Percentiles rank a stretch among this genome's conserved stretches.
phyloP scores from a whole-genome alignment of 2,797 vertebrate genomes.

The Synaphobranchus kaupii region DNA sequence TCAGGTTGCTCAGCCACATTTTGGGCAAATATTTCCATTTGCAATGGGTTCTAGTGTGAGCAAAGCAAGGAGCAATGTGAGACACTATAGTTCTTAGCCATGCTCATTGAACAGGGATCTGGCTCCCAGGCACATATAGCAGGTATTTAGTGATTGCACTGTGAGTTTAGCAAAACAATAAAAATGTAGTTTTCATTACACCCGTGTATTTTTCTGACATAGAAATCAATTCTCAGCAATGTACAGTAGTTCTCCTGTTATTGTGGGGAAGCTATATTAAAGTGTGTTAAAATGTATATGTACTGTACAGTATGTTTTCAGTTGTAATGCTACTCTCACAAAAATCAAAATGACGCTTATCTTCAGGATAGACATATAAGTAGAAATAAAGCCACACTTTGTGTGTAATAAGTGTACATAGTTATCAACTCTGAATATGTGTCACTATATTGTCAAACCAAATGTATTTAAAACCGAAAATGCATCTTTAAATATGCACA shows the following conservation, averaged over 20 bases:
- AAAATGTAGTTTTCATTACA: not conserved
- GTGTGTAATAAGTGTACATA: not conserved
- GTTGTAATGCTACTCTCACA: not conserved
- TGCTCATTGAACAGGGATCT: not conserved
- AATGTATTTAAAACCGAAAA: not conserved
- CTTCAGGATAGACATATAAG: not conserved
- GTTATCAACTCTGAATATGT: not conserved
- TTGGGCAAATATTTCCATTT: not conserved
- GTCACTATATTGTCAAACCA: not conserved
- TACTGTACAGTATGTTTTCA: not conserved
- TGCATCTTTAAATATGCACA: slow-evolving; percentile 6
- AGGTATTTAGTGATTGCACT: slow-evolving; percentile 2
- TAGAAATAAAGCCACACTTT: not conserved
- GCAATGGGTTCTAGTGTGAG: not conserved
- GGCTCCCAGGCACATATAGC: not conserved
- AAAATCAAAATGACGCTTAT: not conserved
- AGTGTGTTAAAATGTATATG: not conserved
- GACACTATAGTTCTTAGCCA: not conserved
- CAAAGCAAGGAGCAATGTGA: not conserved
- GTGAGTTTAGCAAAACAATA: not conserved
- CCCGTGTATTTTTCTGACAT: not conserved
- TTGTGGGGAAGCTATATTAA: not conserved
- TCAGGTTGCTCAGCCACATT: not conserved
- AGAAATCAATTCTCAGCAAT: not conserved
- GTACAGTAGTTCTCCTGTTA: not conserved